Evolutionary conservation across 2,888 invertebrate genomes (phyloP).

Genomic region (Cinara cedri): DNA sequence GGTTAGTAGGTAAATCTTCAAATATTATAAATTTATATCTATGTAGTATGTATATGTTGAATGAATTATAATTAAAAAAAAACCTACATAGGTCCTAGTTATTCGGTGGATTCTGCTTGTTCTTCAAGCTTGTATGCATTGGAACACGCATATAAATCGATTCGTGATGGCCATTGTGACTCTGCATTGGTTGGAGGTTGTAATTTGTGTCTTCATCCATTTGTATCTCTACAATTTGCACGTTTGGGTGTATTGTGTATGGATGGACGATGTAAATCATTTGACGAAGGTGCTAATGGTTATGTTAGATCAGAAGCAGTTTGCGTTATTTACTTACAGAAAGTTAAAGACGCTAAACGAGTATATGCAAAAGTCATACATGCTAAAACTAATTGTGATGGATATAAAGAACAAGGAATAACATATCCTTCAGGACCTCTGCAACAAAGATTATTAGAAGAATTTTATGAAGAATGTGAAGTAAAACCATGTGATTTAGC

Average conservation of each 20-base stretch:
- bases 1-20: no score
- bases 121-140: constrained; percentile 90
- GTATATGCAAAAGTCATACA: constrained; percentile 75
- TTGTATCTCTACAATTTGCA: constrained; percentile 84
- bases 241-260: constrained; percentile 75
- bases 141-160: constrained; percentile 79
- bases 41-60: no score
- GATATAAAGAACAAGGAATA: constrained; percentile 74
- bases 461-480: constrained; percentile 69
- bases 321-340: constrained; percentile 64
- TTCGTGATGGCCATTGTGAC: constrained; percentile 83
- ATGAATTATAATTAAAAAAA: neutral
- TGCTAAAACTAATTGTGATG: constrained; percentile 82
- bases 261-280: constrained; percentile 88
- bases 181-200: constrained; percentile 88
- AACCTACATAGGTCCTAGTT: constrained; percentile 76
- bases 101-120: constrained; percentile 89
- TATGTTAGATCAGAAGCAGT: constrained; percentile 66
- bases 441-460: constrained; percentile 63
- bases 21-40: no score
- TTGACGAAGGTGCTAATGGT: constrained; percentile 74
- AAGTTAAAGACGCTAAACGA: constrained; percentile 69
- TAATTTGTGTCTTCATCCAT: constrained; percentile 85
- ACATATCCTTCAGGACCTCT: constrained; percentile 71
- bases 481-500: constrained; percentile 74